A percentile compares a stretch with the other conserved stretches of the same genome.
phyloP scores from a whole-genome alignment of 2,113 vertebrate species.

The Sclerurus mexicanus region DNA sequence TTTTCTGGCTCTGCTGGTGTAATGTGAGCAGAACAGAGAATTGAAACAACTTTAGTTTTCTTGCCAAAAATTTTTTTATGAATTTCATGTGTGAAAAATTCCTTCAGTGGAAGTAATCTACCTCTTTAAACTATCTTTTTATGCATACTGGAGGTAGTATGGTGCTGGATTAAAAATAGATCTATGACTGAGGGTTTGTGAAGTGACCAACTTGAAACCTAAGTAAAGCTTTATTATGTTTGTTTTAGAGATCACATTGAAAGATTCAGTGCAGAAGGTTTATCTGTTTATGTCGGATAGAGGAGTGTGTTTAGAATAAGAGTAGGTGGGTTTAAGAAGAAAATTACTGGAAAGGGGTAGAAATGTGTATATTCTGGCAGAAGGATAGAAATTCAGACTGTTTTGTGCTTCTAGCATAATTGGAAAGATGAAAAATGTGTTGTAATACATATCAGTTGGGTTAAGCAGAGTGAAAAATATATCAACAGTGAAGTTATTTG shows the following conservation, averaged over 20 bases:
- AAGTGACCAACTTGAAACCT: neutral
- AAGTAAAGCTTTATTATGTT: neutral
- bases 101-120: neutral
- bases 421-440: neutral
- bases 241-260: neutral
- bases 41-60: neutral
- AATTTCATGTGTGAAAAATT: neutral
- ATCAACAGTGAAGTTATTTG: neutral
- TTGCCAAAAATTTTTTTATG: neutral
- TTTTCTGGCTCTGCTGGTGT: neutral
- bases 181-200: neutral
- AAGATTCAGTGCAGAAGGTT: neutral
- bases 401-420: neutral
- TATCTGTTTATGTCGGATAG: neutral
- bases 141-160: neutral
- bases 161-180: neutral
- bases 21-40: neutral
- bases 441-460: neutral
- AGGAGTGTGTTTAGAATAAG: neutral
- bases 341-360: neutral
- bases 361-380: neutral
- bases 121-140: neutral
- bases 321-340: neutral
- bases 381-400: neutral
- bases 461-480: neutral